Evolutionary conservation across 2,797 vertebrate species (phyloP).

Genomic region (Pogoniulus pusillus): DNA sequence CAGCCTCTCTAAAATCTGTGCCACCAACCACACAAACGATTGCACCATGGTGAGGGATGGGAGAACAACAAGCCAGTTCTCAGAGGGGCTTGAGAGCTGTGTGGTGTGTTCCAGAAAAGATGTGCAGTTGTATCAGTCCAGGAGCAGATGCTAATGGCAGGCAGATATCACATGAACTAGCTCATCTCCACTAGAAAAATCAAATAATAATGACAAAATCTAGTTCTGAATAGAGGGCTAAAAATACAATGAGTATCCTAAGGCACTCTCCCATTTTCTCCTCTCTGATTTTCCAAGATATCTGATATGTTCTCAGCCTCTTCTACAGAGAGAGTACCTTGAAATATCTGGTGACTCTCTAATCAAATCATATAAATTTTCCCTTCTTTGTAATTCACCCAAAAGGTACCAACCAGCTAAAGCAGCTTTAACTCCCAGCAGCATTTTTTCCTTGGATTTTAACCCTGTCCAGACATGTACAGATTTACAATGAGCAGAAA

Average conservation of each 20-base stretch:
- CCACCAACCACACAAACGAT: not conserved
- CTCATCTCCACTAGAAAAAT: not conserved
- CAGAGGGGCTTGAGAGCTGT: not conserved
- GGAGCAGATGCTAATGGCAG: not conserved
- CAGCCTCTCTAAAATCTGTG: not conserved
- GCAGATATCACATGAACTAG: not conserved
- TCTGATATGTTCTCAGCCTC: not conserved
- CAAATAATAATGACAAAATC: not conserved
- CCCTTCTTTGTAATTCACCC: not conserved
- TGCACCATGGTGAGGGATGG: rapidly evolving
- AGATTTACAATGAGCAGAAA: not conserved
- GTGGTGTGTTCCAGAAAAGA: not conserved
- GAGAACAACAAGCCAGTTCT: not conserved
- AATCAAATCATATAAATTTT: not conserved
- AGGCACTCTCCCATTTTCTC: not conserved
- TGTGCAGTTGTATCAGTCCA: not conserved
- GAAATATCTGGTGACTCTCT: not conserved
- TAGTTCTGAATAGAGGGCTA: not conserved
- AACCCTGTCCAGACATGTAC: not conserved
- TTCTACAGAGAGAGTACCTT: not conserved
- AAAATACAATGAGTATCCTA: not conserved
- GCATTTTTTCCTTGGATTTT: not conserved
- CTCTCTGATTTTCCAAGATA: not conserved
- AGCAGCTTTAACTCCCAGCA: not conserved
- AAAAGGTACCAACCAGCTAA: not conserved